Percentiles rank a stretch among this genome's conserved stretches.
phyloP scores from a whole-genome alignment of 2,797 vertebrate genomes.

The Sternarchorhynchus goeldii region DNA sequence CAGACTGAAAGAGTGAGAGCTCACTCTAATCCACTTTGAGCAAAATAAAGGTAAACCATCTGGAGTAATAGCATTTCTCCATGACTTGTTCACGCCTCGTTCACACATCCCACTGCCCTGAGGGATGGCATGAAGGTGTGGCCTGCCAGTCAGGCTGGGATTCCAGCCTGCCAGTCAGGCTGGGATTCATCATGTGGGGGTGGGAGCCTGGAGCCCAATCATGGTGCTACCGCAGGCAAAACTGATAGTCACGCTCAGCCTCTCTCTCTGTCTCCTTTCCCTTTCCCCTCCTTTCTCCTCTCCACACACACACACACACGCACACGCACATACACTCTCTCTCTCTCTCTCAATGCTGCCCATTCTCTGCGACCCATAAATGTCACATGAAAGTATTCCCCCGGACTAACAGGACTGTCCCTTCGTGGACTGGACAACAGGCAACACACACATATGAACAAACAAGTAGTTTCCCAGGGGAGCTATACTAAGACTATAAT shows the following conservation, averaged over 20 bases:
- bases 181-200: not conserved
- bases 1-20: not conserved
- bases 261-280: too few relatives aligned
- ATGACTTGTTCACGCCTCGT: not conserved
- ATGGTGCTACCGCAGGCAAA: not conserved
- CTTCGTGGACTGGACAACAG: not conserved
- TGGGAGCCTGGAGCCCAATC: slow-evolving; percentile 4
- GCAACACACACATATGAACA: not conserved
- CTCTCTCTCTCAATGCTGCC: not conserved
- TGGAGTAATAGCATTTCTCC: not conserved
- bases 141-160: not conserved
- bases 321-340: not conserved
- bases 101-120: not conserved
- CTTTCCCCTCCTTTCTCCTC: too few relatives aligned
- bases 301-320: not conserved
- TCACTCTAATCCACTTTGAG: slow-evolving; percentile 4
- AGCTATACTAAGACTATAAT: slow-evolving; percentile 7
- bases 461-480: slow-evolving; percentile 5
- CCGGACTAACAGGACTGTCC: not conserved
- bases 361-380: slow-evolving; percentile 19
- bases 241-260: slow-evolving; percentile 6
- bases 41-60: not conserved
- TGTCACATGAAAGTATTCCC: slow-evolving; percentile 4
- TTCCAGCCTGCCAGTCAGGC: not conserved
- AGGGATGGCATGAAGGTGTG: not conserved